Percentiles rank a stretch among this genome's conserved stretches.
These are phyloP conservation scores for Anguilla marmorata DNA, from an alignment of 2,797 vertebrate genomes.

Conservation along the genomic window DNA sequence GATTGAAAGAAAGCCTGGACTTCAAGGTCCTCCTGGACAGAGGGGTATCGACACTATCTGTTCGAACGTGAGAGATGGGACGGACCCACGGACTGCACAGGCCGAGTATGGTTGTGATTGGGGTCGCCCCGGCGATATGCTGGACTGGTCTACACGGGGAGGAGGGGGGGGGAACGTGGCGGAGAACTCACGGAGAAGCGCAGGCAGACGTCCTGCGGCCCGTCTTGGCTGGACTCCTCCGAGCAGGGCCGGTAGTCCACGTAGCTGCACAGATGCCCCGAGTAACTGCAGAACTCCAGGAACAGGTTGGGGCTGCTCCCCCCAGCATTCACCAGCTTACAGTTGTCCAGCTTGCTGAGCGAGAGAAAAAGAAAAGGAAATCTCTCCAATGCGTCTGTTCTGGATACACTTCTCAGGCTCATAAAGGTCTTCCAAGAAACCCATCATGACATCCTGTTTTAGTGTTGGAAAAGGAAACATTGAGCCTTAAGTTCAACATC, in stretches of 20 bases:
- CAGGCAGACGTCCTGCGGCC: constrained; percentile 72
- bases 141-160: background rate
- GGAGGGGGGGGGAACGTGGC: background rate
- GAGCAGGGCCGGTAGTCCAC: constrained; percentile 87
- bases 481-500: background rate
- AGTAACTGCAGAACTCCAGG: constrained; percentile 88
- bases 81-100: background rate
- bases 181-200: constrained; percentile 83
- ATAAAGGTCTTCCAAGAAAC: background rate
- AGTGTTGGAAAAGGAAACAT: background rate
- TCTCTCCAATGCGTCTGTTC: background rate
- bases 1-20: background rate
- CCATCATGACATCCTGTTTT: background rate
- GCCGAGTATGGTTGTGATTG: background rate
- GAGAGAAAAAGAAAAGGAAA: constrained; percentile 32
- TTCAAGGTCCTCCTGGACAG: background rate
- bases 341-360: constrained; percentile 85
- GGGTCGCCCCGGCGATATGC: background rate
- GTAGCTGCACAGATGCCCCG: constrained; percentile 73
- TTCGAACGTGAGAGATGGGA: background rate
- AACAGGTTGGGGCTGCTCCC: constrained; percentile 61
- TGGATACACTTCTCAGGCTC: background rate
- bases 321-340: constrained; percentile 66
- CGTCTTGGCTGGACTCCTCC: constrained; percentile 55
- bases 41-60: background rate